These are phyloP conservation scores for Lepidurus packardi DNA, from an alignment of 1,140 invertebrate species.

Conservation along the genomic window DNA sequence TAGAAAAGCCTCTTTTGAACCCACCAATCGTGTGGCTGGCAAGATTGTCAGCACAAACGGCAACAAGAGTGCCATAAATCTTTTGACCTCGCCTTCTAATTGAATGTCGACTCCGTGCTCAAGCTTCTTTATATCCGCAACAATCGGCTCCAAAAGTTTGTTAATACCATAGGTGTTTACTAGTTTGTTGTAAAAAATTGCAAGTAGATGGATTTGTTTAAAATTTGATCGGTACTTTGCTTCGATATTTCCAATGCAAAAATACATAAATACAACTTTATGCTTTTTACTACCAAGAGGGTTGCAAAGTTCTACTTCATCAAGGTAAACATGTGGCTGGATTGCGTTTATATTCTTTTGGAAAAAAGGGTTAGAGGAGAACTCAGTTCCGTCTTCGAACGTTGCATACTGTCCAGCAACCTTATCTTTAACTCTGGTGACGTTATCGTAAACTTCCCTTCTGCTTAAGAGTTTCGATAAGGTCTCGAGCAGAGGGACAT, in stretches of 20 bases:
- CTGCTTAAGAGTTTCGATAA: not conserved
- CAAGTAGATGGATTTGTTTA: slow-evolving; percentile 16
- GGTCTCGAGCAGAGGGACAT: not conserved
- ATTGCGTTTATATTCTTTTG: slow-evolving; percentile 23
- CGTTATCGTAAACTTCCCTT: not conserved
- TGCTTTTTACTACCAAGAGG: slow-evolving; percentile 31
- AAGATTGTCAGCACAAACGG: too few relatives aligned
- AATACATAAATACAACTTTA: slow-evolving; percentile 29
- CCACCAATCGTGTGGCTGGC: too few relatives aligned
- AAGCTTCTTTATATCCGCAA: slow-evolving; percentile 28
- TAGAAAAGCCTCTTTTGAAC: not conserved
- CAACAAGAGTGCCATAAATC: too few relatives aligned
- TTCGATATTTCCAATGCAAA: slow-evolving; percentile 23
- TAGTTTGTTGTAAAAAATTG: slow-evolving; percentile 11
- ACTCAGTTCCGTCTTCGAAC: slow-evolving; percentile 30
- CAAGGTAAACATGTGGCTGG: slow-evolving; percentile 30
- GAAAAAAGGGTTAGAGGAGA: slow-evolving; percentile 11
- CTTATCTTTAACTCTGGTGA: not conserved
- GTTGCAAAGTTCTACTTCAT: slow-evolving; percentile 32
- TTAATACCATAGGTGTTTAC: not conserved
- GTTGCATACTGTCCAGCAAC: not conserved
- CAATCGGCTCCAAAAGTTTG: slow-evolving; percentile 26
- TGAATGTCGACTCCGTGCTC: slow-evolving; percentile 28
- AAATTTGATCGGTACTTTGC: slow-evolving; percentile 10
- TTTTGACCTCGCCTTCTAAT: not conserved